A percentile compares a stretch with the other conserved stretches of the same genome.
phyloP scores from a whole-genome alignment of 1,140 invertebrate genomes.

The Fopius arisanus region DNA sequence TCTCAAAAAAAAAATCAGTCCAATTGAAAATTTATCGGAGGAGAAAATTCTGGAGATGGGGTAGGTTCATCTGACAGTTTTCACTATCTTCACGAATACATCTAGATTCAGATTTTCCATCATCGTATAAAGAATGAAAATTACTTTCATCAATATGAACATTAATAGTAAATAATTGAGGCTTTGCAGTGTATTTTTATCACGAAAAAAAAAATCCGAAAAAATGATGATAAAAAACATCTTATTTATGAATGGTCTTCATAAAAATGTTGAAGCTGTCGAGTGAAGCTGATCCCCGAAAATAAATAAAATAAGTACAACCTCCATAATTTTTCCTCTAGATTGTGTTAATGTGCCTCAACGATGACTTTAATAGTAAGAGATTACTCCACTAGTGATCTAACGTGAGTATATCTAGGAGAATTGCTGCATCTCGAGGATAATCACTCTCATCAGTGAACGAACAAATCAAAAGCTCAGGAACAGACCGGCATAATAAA shows the following conservation, averaged over 20 bases:
- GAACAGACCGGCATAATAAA: too few relatives aligned
- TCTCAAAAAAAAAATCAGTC: background rate
- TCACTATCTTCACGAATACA: background rate
- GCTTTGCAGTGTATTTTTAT: too few relatives aligned
- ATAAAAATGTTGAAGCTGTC: too few relatives aligned
- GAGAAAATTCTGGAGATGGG: background rate
- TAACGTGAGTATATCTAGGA: background rate
- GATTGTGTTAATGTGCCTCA: background rate
- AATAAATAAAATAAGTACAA: background rate
- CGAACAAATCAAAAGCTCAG: too few relatives aligned
- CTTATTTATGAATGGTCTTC: too few relatives aligned
- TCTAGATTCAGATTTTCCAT: too few relatives aligned
- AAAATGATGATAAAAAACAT: too few relatives aligned
- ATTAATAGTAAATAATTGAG: too few relatives aligned
- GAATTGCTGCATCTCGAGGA: background rate
- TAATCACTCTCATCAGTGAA: background rate
- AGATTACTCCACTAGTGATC: background rate
- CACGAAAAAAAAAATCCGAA: too few relatives aligned
- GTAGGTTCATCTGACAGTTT: background rate
- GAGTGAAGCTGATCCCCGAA: too few relatives aligned
- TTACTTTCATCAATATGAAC: too few relatives aligned
- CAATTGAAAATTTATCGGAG: background rate
- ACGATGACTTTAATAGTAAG: conserved; percentile 4
- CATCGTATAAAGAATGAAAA: too few relatives aligned
- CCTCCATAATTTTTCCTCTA: background rate